Percentiles rank a stretch among this genome's conserved stretches.
phyloP scores from a whole-genome alignment of 2,797 vertebrate genomes.

The Gouania willdenowi region DNA sequence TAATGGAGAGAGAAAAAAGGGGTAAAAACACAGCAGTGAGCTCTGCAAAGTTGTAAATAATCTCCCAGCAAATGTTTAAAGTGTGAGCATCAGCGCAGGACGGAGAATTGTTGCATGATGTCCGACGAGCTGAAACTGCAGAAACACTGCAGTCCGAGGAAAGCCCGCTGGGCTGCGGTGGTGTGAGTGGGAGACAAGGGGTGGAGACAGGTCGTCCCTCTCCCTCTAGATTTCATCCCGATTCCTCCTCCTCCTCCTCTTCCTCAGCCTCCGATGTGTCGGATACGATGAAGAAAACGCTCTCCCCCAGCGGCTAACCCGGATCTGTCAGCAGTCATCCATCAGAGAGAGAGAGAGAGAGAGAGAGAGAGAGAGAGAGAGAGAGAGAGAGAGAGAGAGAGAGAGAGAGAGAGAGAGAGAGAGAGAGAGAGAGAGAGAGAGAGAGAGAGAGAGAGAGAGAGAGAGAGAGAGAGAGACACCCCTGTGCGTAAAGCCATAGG shows the following conservation, averaged over 20 bases:
- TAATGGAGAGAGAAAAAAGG: constrained; percentile 17
- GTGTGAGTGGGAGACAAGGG: constrained; percentile 26
- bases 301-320: constrained; percentile 78
- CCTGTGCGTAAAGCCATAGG: too few species aligned
- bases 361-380: too few species aligned
- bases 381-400: too few species aligned
- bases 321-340: constrained; percentile 85
- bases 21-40: constrained; percentile 5
- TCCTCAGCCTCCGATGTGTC: constrained; percentile 31
- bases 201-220: constrained; percentile 25
- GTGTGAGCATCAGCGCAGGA: constrained; percentile 31
- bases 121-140: too few species aligned
- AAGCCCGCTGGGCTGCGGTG: constrained; percentile 47
- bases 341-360: too few species aligned
- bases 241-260: constrained; percentile 39
- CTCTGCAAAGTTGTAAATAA: constrained; percentile 41
- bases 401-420: too few species aligned
- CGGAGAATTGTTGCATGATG: constrained; percentile 16
- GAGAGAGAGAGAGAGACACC: too few species aligned
- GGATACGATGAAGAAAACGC: constrained; percentile 58
- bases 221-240: constrained; percentile 16
- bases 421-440: too few species aligned
- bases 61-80: constrained; percentile 29
- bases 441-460: too few species aligned
- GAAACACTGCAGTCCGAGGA: constrained; percentile 52